Evolutionary conservation across 2,113 vertebrate genomes (phyloP), one percentile per base, ranked within the genome.

Genomic region (Hymenochirus boettgeri): DNA sequence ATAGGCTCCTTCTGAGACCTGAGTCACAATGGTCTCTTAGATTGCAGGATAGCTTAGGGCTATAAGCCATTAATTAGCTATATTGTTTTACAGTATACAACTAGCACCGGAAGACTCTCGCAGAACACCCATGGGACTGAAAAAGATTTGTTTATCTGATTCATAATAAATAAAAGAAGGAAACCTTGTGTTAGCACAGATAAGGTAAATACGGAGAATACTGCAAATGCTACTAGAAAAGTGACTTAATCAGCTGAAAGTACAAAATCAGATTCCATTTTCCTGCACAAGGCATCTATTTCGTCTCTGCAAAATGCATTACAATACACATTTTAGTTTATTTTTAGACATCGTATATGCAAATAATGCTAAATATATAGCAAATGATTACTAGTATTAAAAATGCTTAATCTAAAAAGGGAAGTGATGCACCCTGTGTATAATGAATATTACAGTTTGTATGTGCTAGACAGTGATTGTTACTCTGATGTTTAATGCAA

Each of bases 11-110:
- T 69, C 56, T 69, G 47, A 69, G 56, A 60, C 65, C 56, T 29
- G 18, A 67, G 47, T 52, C 48, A 69, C 65, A 69, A 69, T 60
- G 57, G 33, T 45, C 47, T 31, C 65, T 69, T 60, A 65, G 31
- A 69, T 47, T 53, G 65, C 53, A 46, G 65, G 47, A 69, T 69
- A 60, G 65, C 65, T 69, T 69, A 53, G 33, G 56, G 65, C 65
- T 69, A 60, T 69, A 69, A 69, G 65, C 65, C 65, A 59, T 48
- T 69, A 69, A 69, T 69, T 69, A 69, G 65, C 56, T 60, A 69
- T 69, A 69, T 69, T 69, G 65, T 69, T 69, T 69, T 69, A 69
- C 65, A 69, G 65, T 69, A 60, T 53, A 60, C 65, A 53, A 53
- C 56, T 52, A 26, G 56, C 35, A 60, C 65, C 56, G 65, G 65